Percentiles rank a stretch among this genome's conserved stretches.
phyloP scores from a whole-genome alignment of 2,113 vertebrate species.

The Rhadina sibilatrix region DNA sequence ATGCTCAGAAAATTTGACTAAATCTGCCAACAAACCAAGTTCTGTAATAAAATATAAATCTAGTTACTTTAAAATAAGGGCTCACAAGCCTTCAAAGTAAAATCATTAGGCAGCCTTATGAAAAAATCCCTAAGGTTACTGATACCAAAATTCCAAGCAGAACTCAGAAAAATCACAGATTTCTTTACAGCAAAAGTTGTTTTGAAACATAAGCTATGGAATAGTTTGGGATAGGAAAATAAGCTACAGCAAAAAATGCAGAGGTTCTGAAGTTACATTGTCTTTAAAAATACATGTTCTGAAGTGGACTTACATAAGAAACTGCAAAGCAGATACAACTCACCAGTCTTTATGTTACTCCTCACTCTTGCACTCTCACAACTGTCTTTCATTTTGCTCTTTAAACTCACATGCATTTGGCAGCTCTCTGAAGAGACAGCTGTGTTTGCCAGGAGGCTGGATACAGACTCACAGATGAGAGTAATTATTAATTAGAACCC shows the following conservation, averaged over 20 bases:
- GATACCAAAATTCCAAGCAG: neutral
- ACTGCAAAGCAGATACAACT: neutral
- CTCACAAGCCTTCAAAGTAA: slow-evolving; percentile 40
- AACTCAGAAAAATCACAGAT: neutral
- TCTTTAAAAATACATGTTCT: neutral
- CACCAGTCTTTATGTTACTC: neutral
- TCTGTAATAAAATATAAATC: slow-evolving; percentile 50
- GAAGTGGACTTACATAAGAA: neutral
- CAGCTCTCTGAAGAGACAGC: neutral
- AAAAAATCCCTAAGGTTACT: neutral
- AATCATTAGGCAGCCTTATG: slow-evolving; percentile 7
- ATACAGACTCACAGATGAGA: neutral
- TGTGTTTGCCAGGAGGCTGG: neutral
- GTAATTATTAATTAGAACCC: neutral
- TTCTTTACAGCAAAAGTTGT: neutral
- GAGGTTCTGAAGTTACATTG: neutral
- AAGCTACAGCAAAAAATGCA: neutral
- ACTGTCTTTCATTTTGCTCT: neutral
- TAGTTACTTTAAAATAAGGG: slow-evolving; percentile 31
- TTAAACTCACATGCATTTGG: neutral
- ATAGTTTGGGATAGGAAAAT: neutral
- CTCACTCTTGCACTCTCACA: neutral
- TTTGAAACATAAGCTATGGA: neutral
- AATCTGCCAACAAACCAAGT: slow-evolving; percentile 46
- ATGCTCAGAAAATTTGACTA: slow-evolving; percentile 41